Conservation (phyloP, 2,113 vertebrate species). For the Passerina amoena region DNA sequence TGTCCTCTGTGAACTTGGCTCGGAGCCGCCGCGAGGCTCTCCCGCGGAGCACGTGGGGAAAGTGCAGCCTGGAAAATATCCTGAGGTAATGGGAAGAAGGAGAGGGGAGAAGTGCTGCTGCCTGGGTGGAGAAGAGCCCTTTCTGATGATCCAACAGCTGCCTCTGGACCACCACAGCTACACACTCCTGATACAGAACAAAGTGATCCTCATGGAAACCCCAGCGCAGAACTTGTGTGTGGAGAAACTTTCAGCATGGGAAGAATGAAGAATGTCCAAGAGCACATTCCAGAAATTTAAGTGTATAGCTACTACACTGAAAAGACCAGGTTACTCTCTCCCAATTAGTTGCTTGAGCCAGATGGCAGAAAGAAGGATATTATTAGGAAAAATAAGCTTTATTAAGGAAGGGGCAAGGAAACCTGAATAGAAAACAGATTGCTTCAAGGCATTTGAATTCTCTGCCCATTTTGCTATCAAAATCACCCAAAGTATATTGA, state of each 20-base stretch:
- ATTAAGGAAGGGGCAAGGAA: neutral
- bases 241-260: neutral
- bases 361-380: neutral
- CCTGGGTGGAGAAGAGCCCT: neutral
- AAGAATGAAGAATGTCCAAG: neutral
- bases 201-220: neutral
- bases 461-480: constrained; percentile 15
- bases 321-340: neutral
- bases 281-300: neutral
- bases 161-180: neutral
- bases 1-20: neutral
- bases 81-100: neutral
- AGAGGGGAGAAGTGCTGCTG: neutral
- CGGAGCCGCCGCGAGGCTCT: rapidly evolving
- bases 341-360: neutral
- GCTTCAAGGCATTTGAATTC: neutral
- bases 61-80: neutral
- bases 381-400: neutral
- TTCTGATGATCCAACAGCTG: neutral
- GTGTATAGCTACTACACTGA: neutral
- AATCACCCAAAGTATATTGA: neutral
- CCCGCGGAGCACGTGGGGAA: neutral
- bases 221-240: neutral
- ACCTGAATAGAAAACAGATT: constrained; percentile 12
- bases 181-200: neutral